Evolutionary conservation across 2,113 vertebrate species (phyloP).

Genomic region (Mustela lutreola): DNA sequence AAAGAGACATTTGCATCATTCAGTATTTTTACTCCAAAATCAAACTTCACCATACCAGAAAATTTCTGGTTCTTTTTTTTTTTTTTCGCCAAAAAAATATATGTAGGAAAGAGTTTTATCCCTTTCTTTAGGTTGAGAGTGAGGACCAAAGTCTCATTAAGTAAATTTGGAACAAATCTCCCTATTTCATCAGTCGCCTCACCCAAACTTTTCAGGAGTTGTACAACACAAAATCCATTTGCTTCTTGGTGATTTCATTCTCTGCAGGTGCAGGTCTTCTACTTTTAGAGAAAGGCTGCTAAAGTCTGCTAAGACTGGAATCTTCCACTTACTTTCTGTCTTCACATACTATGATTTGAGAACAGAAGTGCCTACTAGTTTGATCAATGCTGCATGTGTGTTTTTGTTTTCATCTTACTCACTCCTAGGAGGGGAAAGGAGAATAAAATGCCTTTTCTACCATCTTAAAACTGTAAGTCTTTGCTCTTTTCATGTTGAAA

Average conservation of each 20-base stretch:
- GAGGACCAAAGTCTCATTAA: neutral
- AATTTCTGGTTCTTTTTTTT: neutral
- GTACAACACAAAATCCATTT: neutral
- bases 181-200: neutral
- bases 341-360: neutral
- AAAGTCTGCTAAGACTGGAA: neutral
- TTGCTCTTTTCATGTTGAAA: neutral
- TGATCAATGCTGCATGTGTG: neutral
- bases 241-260: neutral
- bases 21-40: neutral
- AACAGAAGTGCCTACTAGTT: neutral
- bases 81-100: neutral
- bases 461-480: neutral
- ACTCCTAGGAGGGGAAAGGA: neutral
- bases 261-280: neutral
- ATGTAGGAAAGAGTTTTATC: neutral
- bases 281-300: neutral
- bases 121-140: neutral
- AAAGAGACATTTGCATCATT: neutral
- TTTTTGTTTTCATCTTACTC: conserved; percentile 33
- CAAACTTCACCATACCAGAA: neutral
- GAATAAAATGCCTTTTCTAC: neutral
- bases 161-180: neutral
- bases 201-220: neutral
- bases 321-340: neutral